Base-by-base conservation (phyloP, 2,888 invertebrate genomes). In the Alviniconcha strummeri region DNA sequence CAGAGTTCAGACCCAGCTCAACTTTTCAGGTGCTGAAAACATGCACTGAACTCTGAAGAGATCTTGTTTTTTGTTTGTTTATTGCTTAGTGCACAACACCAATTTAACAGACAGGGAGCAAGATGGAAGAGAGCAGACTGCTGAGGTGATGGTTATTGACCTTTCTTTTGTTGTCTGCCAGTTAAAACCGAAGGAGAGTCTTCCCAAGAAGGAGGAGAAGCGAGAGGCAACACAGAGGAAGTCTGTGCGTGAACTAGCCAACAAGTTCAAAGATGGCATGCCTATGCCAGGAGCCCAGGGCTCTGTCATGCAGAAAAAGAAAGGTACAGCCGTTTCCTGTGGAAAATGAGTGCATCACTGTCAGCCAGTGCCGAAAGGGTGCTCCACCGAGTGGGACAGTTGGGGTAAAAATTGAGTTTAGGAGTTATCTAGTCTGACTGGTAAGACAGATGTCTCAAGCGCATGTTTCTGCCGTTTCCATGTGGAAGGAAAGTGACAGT, bases 241-340 rank as follows among this genome's bases (percentile, higher is more conserved):
- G 72, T 91, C 91, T 36, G 90, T 91, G 8, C 87, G 86, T 86
- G 91, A 91, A 84, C 87, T 92, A 60, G 92, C 92, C 75, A 91
- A 88, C 84, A 91, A 90, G 85, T 85, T 92, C 17, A 90, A 90
- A 85, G 90, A 89, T 85, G 90, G 88, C 55, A 88, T 90, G 9
- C 90, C 87, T 83, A 86, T 90, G 72, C 69, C 78, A 7, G 89
- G 89, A 15, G 87, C 86, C n/a, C 60, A 55, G 17, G 69, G 69
- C 6, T 86, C 87, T n/a, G 84, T 87, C 17, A 86, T 88, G 15
- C 85, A 87, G 19, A 90, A 90, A 82, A 91, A 88, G 84, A 91
- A 90, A 90, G 91, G 92, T 92, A 86, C 15, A 36, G n/a, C 69
- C 36, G 54, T 55, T 52, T 67, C 75, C 52, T 69, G 55, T 54